These are phyloP conservation scores for Caerostris extrusa DNA, from an alignment of 1,140 invertebrate genomes.

Conservation along the genomic window DNA sequence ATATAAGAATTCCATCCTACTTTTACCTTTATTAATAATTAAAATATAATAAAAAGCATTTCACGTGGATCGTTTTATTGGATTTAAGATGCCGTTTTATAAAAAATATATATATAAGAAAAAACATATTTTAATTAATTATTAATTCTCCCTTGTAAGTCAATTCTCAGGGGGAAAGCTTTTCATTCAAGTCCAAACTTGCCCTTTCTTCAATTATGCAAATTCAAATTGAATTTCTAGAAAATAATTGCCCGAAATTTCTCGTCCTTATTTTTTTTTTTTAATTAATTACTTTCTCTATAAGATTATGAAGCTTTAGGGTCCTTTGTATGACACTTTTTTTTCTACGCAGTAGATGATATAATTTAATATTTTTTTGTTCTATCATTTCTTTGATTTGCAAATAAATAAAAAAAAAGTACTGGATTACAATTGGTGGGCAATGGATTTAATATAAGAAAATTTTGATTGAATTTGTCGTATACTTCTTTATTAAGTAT, in stretches of 20 bases:
- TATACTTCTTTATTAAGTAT: too few relatives aligned
- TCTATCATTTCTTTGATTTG: not conserved
- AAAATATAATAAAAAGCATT: not conserved
- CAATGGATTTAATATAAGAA: not conserved
- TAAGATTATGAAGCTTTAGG: slow-evolving; percentile 27
- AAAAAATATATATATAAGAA: not conserved
- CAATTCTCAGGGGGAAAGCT: not conserved
- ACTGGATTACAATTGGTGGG: not conserved
- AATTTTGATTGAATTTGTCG: too few relatives aligned
- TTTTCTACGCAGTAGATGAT: not conserved
- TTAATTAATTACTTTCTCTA: slow-evolving; percentile 15
- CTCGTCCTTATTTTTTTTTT: not conserved
- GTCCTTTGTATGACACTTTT: not conserved
- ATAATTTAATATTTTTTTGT: not conserved
- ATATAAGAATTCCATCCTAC: not conserved
- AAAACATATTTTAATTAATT: slow-evolving; percentile 39
- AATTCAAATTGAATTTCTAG: slow-evolving; percentile 57
- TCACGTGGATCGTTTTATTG: slow-evolving; percentile 28
- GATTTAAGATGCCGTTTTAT: not conserved
- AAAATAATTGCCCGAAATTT: slow-evolving; percentile 37
- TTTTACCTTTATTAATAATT: not conserved
- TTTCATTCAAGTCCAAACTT: slow-evolving; percentile 18
- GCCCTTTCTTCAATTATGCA: slow-evolving; percentile 52
- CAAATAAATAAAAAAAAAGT: not conserved
- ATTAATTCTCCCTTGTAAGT: not conserved